These are phyloP conservation scores for Enteromius unitaeniatus DNA, from an alignment of 2,797 vertebrate species.

Conservation along the genomic window DNA sequence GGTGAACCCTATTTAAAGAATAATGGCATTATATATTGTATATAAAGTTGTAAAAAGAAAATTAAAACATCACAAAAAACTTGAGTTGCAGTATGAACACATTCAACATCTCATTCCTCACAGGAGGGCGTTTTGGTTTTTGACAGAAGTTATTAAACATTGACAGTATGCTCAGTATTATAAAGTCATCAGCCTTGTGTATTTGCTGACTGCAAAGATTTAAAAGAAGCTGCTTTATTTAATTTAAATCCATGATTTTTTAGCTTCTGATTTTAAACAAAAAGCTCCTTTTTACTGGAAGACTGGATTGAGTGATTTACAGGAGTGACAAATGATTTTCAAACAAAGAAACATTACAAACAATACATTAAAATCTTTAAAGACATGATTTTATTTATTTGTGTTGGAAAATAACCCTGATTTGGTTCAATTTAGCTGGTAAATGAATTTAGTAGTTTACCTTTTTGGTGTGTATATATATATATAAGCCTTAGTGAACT, in stretches of 20 bases:
- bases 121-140: constrained; percentile 23
- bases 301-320: background rate
- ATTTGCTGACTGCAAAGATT: constrained; percentile 42
- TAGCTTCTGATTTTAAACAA: background rate
- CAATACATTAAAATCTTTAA: background rate
- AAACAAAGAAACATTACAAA: background rate
- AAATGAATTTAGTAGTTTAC: background rate
- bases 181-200: constrained; percentile 7
- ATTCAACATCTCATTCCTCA: constrained; percentile 30
- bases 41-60: background rate
- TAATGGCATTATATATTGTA: background rate
- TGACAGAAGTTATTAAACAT: constrained; percentile 30
- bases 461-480: background rate
- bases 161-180: constrained; percentile 28
- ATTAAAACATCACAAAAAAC: constrained; percentile 5
- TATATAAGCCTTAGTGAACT: background rate
- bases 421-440: background rate
- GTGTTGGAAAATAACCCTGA: background rate
- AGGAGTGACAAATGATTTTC: background rate
- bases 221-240: background rate
- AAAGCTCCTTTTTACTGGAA: background rate
- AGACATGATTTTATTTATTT: background rate
- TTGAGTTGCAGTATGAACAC: constrained; percentile 31
- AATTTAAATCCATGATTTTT: background rate
- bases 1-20: background rate